Percentiles rank a stretch among this genome's conserved stretches.
Evolutionary conservation across 2,888 invertebrate genomes (phyloP).

Genomic region (Zygogramma bicolorata): DNA sequence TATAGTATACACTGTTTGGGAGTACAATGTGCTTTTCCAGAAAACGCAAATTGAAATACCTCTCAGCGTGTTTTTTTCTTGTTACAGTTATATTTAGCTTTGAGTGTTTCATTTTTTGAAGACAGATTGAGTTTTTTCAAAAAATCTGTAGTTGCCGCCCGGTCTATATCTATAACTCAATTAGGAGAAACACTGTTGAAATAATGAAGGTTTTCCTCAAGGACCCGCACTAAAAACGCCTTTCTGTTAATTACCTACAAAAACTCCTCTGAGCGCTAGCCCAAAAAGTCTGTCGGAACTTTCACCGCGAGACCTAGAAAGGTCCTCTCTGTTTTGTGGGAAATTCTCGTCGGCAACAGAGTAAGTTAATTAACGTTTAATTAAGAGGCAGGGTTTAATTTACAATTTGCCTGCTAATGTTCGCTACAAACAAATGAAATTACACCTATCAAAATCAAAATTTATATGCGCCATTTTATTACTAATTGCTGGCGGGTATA

Average conservation of each 20-base stretch:
- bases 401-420: constrained; percentile 10
- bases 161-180: too few species aligned
- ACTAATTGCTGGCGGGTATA: not conserved
- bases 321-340: not conserved
- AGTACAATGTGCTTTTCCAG: too few species aligned
- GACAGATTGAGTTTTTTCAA: too few species aligned
- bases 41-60: too few species aligned
- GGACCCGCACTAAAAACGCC: too few species aligned
- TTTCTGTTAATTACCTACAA: not conserved
- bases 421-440: constrained; percentile 4
- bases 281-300: not conserved
- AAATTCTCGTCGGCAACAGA: not conserved
- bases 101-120: too few species aligned
- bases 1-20: too few species aligned
- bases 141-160: too few species aligned
- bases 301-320: not conserved
- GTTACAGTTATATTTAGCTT: too few species aligned
- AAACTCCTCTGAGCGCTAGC: not conserved
- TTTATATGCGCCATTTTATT: not conserved
- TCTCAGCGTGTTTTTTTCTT: too few species aligned
- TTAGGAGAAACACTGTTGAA: too few species aligned
- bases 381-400: not conserved
- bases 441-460: constrained; percentile 2
- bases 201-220: too few species aligned
- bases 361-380: constrained; percentile 11